Percentiles rank a stretch among this genome's conserved stretches.
Evolutionary conservation across 2,113 vertebrate species (phyloP).

Genomic region (Grus americana): DNA sequence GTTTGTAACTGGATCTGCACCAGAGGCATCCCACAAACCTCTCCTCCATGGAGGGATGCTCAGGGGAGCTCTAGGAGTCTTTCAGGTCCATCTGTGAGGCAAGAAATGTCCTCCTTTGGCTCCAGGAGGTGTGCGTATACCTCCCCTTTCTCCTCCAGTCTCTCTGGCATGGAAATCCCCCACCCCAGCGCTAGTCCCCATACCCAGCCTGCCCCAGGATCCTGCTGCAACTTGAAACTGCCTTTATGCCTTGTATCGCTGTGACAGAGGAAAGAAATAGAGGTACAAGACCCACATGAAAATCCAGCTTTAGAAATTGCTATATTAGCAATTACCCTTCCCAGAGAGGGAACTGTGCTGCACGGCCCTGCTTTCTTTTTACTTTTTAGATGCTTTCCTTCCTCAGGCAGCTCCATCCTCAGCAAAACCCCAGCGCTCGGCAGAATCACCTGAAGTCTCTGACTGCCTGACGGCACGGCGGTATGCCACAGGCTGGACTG

Average conservation of each 20-base stretch:
- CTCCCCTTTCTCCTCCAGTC: background rate
- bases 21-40: background rate
- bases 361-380: background rate
- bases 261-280: background rate
- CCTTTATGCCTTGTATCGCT: background rate
- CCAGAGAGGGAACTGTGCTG: background rate
- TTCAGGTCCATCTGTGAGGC: background rate
- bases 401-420: background rate
- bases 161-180: background rate
- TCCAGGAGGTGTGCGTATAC: background rate
- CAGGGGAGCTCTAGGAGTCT: background rate
- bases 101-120: background rate
- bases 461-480: background rate
- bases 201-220: background rate
- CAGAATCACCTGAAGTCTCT: background rate
- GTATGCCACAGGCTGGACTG: background rate
- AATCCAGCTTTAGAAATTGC: background rate
- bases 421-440: background rate
- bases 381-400: background rate
- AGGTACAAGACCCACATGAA: background rate
- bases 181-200: background rate
- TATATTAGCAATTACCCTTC: background rate
- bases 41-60: fast-evolving
- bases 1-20: background rate
- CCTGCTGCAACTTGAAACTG: background rate